Evolutionary conservation across 2,888 invertebrate genomes (phyloP), one percentile per base, ranked within the genome.

Genomic region (Rotaria socialis): DNA sequence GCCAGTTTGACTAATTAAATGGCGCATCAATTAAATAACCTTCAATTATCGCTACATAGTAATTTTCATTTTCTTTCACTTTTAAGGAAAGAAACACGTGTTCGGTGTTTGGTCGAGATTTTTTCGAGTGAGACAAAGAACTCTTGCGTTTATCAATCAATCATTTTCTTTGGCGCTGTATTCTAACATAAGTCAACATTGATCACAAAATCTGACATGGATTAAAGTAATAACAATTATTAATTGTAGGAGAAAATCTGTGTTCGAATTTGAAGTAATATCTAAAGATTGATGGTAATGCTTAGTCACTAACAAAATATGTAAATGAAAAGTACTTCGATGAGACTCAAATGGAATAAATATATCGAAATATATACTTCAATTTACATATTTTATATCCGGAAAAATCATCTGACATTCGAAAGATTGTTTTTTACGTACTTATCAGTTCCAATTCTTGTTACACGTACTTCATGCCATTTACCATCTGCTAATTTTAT

Each of bases 401-500:
- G 19, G 19, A 35, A 67, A 67, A 35, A 7, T 67, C 35, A 24
- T 67, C 10, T 67, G 35, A 67, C 2, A 6, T 67, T 60, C 6
- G 6, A 60, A 60, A 60, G 58, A n/a, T 60, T 27, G 27, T 1
- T 41, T 41, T 80, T 80, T 10, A 47, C 80, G 8, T 80, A 80
- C 80, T 80, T 80, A 47, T 80, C 80, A 10, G 19, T 80, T 4
- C 80, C 80, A 80, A 80, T 80, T 80, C 47, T 80, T 80, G 80
- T 80, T 14, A 80, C 47, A 11, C 47, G 43, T 47, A 80, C 80
- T 80, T 80, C 80, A 80, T 80, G 80, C 80, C 80, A 80, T 80
- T 80, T 80, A n/a, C 80, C 80, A 80, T 80, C 80, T 6, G 80
- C 47, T 80, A 80, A 47, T 80, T 80, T 80, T 14, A n/a, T 80